Evolutionary conservation across 1,140 invertebrate genomes (phyloP).

Genomic region (Hylaeus anthracinus): DNA sequence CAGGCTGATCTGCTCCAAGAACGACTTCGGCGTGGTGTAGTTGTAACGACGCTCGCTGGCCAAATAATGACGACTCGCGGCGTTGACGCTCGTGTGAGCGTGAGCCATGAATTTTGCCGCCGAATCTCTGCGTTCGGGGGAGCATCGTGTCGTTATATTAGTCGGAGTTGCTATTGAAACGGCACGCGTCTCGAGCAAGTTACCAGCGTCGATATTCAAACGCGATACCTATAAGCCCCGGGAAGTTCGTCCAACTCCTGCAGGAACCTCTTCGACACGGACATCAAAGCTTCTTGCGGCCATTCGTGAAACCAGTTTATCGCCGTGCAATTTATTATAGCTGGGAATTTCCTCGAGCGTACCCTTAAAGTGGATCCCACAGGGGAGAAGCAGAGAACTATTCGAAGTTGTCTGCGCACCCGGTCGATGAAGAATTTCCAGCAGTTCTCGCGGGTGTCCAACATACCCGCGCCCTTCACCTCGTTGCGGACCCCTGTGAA

Average conservation of each 20-base stretch:
- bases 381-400: slow-evolving; percentile 96
- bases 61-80: slow-evolving; percentile 92
- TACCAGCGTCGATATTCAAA: background rate
- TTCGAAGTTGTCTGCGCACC: slow-evolving; percentile 93
- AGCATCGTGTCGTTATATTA: too few species aligned
- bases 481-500: slow-evolving; percentile 77
- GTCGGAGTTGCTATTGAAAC: background rate
- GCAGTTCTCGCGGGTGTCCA: slow-evolving; percentile 96
- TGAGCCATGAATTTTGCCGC: slow-evolving; percentile 96
- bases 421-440: slow-evolving; percentile 99
- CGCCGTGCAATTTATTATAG: slow-evolving; percentile 95
- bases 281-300: slow-evolving; percentile 97
- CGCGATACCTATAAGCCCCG: slow-evolving; percentile 81
- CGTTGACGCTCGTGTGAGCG: slow-evolving; percentile 95
- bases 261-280: slow-evolving; percentile 94
- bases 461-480: slow-evolving; percentile 90
- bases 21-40: slow-evolving; percentile 98
- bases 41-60: slow-evolving; percentile 95
- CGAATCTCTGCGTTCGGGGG: slow-evolving; percentile 84
- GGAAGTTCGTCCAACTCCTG: slow-evolving; percentile 90
- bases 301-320: slow-evolving; percentile 99
- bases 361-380: slow-evolving; percentile 95
- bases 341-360: slow-evolving; percentile 96
- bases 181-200: background rate
- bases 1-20: slow-evolving; percentile 96